Evolutionary conservation across 2,113 vertebrate species (phyloP).

Genomic region (Phrynosoma platyrhinos): DNA sequence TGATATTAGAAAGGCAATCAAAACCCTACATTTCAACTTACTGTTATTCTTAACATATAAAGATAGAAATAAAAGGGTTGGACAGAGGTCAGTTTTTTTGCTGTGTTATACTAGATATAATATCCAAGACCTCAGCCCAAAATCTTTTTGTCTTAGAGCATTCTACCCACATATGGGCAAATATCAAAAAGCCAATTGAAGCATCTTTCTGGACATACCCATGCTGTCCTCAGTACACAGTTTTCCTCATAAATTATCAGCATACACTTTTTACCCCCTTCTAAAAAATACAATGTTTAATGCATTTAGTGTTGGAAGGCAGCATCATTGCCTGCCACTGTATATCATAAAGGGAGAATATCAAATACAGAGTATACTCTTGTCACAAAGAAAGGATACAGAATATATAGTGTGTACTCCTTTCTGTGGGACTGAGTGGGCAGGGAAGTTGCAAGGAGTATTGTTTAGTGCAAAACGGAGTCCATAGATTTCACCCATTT

Average conservation of each 20-base stretch:
- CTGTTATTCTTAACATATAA: no score
- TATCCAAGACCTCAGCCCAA: no score
- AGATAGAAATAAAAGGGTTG: no score
- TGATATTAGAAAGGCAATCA: no score
- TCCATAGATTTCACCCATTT: constrained; percentile 39
- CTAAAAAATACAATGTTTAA: constrained; percentile 39
- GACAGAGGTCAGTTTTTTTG: no score
- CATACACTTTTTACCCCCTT: constrained; percentile 33
- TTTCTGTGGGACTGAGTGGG: constrained; percentile 35
- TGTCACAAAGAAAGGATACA: constrained; percentile 39
- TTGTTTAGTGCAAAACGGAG: constrained; percentile 33
- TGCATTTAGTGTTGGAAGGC: constrained; percentile 23
- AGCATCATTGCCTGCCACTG: fast-evolving
- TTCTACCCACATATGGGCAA: no score
- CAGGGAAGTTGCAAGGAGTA: constrained; percentile 40
- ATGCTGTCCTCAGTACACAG: not conserved
- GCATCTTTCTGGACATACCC: not conserved
- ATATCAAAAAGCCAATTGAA: constrained; percentile 45
- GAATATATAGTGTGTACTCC: not conserved
- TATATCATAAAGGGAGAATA: constrained; percentile 30
- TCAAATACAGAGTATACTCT: not conserved
- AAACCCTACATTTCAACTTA: no score
- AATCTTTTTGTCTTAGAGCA: no score
- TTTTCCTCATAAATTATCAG: constrained; percentile 3
- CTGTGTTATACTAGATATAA: no score